Base-by-base conservation (phyloP, 2,797 vertebrate genomes). In the Hypotaenidia philippensis region DNA sequence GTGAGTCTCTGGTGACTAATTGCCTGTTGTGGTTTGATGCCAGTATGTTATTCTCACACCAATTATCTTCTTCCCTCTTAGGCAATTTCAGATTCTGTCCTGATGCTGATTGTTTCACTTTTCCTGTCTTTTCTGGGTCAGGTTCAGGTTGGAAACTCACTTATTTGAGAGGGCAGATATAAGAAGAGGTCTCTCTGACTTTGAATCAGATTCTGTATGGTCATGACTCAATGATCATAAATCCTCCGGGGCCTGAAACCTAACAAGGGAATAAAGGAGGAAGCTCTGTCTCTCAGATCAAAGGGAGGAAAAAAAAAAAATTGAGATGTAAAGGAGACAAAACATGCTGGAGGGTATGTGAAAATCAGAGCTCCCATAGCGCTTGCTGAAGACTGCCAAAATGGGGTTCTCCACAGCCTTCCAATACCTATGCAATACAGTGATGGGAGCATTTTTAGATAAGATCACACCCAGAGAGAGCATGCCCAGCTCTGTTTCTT, bases 331-430 rank as follows among this genome's bases (percentile, higher is more conserved):
- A 90, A 86, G 66, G 55, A 96, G 89, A 88, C 94, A 93, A 93
- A 93, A 87, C 6, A 21, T 82, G 94, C 95, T 93, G 85, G 77
- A 74, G 96, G 96, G 91, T 88, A 94, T 94, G 95, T 83, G 93
- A 97, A 96, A 95, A 96, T 88, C 84, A 91, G 95, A 94, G 89
- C 94, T 96, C 91, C 76, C 91, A 94, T 91, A 14, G 47, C 38
- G 55, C 52, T 92, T 88, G 87, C 69, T 79, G 83, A 74, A 79
- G 79, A 45, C 63, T 93, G 94, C 94, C 96, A 95, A 88, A 79
- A 87, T 5, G 50, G 63, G 83, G 80, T 90, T 96, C 89, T 96
- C 93, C 78, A 41, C 70, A 96, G 82, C 91, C 66, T 40, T 56
- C 66, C 89, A 63, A 18, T 94, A 95, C 90, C 94, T 94, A 88